These are phyloP conservation scores for Danio albolineatus DNA, from an alignment of 2,797 vertebrate species.

Conservation along the genomic window DNA sequence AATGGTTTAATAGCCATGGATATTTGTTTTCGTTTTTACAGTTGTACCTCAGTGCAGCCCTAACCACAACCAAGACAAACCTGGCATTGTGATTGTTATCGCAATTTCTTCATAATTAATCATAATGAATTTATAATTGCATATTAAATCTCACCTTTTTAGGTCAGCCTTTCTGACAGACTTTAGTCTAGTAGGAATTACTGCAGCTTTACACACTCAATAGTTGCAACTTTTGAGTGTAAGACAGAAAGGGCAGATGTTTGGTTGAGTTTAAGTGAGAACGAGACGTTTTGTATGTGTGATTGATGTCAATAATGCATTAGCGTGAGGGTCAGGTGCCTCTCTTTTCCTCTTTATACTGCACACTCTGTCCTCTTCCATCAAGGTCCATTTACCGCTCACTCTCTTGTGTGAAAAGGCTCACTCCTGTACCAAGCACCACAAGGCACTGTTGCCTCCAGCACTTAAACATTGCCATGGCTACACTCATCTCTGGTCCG, in stretches of 20 bases:
- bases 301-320: constrained; percentile 25
- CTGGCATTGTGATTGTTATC: no score
- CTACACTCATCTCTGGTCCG: not conserved
- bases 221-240: not conserved
- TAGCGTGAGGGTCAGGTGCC: not conserved
- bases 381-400: constrained; percentile 4
- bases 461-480: constrained; percentile 35
- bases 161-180: no score
- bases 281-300: not conserved
- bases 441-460: constrained; percentile 14
- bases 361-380: not conserved
- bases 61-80: no score
- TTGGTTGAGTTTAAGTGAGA: not conserved
- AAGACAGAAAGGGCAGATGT: constrained; percentile 6
- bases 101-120: no score
- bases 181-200: no score
- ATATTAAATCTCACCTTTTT: no score
- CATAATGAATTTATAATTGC: no score
- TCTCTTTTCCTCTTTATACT: constrained; percentile 4
- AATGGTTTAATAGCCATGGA: no score
- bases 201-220: no score
- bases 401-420: constrained; percentile 42
- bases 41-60: no score
- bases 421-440: constrained; percentile 24
- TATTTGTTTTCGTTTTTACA: no score